phyloP scores from a whole-genome alignment of 2,113 vertebrate genomes.

The Sinocyclocheilus anshuiensis region DNA sequence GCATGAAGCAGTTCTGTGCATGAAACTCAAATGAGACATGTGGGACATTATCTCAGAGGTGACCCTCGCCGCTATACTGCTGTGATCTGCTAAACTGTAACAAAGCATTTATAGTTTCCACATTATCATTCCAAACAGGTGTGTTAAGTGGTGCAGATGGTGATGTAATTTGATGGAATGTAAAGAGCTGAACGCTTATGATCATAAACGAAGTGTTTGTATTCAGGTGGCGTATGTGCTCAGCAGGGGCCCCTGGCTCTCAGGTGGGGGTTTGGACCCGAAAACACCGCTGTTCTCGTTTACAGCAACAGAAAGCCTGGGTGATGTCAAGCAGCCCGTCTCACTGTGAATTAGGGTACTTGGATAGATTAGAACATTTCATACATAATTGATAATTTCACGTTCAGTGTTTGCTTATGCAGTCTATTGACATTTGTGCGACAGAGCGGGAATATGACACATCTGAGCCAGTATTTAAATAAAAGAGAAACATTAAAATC shows the following conservation, averaged over 20 bases:
- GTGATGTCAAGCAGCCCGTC: conserved; percentile 1
- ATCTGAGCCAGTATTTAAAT: neutral
- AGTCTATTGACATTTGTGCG: conserved; percentile 27
- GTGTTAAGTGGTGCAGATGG: neutral
- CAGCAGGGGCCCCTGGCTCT: neutral
- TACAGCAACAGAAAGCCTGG: neutral
- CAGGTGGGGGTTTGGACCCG: neutral
- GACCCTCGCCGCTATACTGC: conserved; percentile 1
- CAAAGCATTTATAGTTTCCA: conserved; percentile 11
- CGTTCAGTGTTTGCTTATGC: conserved; percentile 5
- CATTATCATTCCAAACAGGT: conserved; percentile 27
- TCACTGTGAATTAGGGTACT: conserved; percentile 6
- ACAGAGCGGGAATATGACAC: neutral
- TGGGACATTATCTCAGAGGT: neutral
- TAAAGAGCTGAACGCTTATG: neutral
- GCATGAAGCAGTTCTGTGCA: conserved; percentile 5
- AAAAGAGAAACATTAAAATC: neutral
- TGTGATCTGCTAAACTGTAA: conserved; percentile 10
- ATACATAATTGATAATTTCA: conserved; percentile 39
- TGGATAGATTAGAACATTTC: conserved; percentile 19
- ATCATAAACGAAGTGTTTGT: neutral
- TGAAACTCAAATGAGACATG: neutral
- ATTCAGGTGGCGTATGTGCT: conserved; percentile 1
- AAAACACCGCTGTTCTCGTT: neutral
- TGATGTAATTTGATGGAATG: conserved; percentile 32